phyloP scores from a whole-genome alignment of 37 sponge, comb jelly and placozoan species.

The Diacarnus erythraeanus region DNA sequence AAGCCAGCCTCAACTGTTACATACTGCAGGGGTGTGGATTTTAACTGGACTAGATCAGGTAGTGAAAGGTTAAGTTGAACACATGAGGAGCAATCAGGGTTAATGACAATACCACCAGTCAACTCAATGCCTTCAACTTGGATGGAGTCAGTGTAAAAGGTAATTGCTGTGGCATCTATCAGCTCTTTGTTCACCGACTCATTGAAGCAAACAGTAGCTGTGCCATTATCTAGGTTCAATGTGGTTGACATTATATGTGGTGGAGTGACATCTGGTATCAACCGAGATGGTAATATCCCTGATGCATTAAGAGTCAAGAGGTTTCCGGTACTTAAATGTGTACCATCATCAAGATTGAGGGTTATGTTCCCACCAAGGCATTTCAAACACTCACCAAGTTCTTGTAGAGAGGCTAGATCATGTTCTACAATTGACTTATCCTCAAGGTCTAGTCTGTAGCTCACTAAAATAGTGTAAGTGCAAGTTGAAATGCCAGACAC shows the following conservation, averaged over 20 bases:
- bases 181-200: conserved; percentile 66
- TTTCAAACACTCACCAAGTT: conserved; percentile 16
- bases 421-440: background rate
- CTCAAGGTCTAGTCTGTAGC: background rate
- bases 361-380: background rate
- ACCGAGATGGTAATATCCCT: background rate
- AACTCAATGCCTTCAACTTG: background rate
- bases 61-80: conserved; percentile 43
- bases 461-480: background rate
- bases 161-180: conserved; percentile 31
- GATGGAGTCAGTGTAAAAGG: conserved; percentile 18
- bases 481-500: background rate
- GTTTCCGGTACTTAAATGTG: background rate
- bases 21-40: conserved; percentile 45
- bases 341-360: conserved; percentile 2
- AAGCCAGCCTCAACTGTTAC: conserved; percentile 11
- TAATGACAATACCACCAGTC: conserved; percentile 20
- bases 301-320: background rate
- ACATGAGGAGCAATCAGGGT: conserved; percentile 14
- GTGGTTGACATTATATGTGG: conserved; percentile 37
- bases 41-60: conserved; percentile 58
- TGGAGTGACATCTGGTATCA: conserved; percentile 27
- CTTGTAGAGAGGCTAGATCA: background rate
- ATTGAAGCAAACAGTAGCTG: conserved; percentile 40
- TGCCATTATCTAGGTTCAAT: conserved; percentile 54